These are phyloP conservation scores for Sylvietta virens DNA, from an alignment of 2,113 vertebrate genomes.

Conservation along the genomic window DNA sequence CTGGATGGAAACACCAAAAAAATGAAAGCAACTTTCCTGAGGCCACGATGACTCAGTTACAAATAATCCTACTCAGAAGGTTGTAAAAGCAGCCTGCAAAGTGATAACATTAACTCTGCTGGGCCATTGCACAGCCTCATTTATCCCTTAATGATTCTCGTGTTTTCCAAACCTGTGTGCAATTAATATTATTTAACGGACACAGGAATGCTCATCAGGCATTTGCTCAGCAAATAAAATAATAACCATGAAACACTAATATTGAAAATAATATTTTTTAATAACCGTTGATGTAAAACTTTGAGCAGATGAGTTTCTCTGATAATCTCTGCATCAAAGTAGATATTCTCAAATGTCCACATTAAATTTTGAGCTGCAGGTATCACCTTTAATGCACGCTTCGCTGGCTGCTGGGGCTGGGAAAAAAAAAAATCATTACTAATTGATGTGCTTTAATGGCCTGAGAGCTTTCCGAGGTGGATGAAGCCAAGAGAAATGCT, in stretches of 20 bases:
- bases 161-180: constrained; percentile 51
- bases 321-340: constrained; percentile 40
- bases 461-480: constrained; percentile 67
- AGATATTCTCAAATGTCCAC: constrained; percentile 52
- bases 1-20: neutral
- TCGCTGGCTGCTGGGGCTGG: constrained; percentile 52
- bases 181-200: constrained; percentile 58
- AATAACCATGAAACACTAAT: no score
- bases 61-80: constrained; percentile 17
- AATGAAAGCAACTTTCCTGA: constrained; percentile 6
- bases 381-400: constrained; percentile 69
- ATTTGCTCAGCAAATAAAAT: constrained; percentile 56
- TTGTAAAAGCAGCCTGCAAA: constrained; percentile 39
- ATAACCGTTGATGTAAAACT: constrained; percentile 38
- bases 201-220: constrained; percentile 1
- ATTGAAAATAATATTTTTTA: constrained; percentile 25
- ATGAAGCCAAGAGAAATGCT: constrained; percentile 65
- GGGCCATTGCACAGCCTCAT: constrained; percentile 25
- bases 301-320: constrained; percentile 51
- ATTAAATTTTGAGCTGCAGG: constrained; percentile 60
- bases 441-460: constrained; percentile 79
- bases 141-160: constrained; percentile 58
- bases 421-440: constrained; percentile 73
- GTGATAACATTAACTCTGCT: constrained; percentile 49
- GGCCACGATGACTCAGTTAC: constrained; percentile 49